These are phyloP conservation scores for Elephas maximus DNA, from an alignment of 2,113 vertebrate genomes.

Conservation along the genomic window DNA sequence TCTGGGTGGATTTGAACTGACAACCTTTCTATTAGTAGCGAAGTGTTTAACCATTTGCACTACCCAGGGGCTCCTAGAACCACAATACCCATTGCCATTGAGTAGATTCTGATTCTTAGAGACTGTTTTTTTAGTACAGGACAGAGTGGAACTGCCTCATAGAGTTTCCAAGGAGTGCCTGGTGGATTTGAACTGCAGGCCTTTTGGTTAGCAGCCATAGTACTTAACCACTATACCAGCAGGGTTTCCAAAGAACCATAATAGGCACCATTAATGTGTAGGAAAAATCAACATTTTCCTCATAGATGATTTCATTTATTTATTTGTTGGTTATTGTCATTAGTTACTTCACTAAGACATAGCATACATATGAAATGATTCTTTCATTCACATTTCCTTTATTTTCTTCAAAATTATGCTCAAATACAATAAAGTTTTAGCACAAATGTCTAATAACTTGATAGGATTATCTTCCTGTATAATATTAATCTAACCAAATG, in stretches of 20 bases:
- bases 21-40: too few species aligned
- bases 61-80: too few species aligned
- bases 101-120: too few species aligned
- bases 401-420: background rate
- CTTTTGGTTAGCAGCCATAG: too few species aligned
- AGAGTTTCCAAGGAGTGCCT: too few species aligned
- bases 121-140: too few species aligned
- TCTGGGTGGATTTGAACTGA: too few species aligned
- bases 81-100: background rate
- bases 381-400: background rate
- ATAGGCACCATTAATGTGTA: background rate
- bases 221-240: too few species aligned
- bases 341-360: constrained; percentile 23
- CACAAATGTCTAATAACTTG: background rate
- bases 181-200: too few species aligned
- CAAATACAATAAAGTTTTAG: background rate
- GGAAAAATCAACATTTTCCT: background rate
- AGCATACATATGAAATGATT: background rate
- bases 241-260: too few species aligned
- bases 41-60: too few species aligned
- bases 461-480: constrained; percentile 27
- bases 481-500: background rate
- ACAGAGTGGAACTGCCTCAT: too few species aligned
- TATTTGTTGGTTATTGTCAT: background rate
- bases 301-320: background rate